A percentile compares a stretch with the other conserved stretches of the same genome.
Conservation (phyloP, 2,888 invertebrate genomes). For the Epirrita christyi region DNA sequence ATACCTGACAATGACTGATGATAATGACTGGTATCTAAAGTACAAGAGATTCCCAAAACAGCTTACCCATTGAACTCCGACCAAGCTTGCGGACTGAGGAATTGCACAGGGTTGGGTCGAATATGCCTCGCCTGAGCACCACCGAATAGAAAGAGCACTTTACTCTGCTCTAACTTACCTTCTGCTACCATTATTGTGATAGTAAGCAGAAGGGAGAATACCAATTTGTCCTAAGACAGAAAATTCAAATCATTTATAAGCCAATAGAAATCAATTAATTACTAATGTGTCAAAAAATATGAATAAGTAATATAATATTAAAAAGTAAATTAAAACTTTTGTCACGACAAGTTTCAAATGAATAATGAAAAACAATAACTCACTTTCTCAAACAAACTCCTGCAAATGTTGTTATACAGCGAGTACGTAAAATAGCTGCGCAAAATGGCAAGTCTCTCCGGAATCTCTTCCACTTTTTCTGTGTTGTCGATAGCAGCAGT, state of each 20-base stretch:
- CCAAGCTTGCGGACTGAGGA: slow-evolving; percentile 75
- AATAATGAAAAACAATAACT: slow-evolving; percentile 1
- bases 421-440: slow-evolving; percentile 94
- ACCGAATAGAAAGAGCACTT: slow-evolving; percentile 95
- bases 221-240: slow-evolving; percentile 90
- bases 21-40: no score
- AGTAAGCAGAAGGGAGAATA: slow-evolving; percentile 92
- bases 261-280: no score
- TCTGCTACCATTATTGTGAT: slow-evolving; percentile 88
- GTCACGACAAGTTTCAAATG: no score
- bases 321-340: no score
- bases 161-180: slow-evolving; percentile 83
- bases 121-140: slow-evolving; percentile 86
- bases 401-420: slow-evolving; percentile 95
- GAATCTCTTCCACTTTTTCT: slow-evolving; percentile 92
- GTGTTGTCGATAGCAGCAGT: slow-evolving; percentile 94
- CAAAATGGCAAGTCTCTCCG: slow-evolving; percentile 89
- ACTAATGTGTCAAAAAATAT: no score
- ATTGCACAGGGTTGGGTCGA: slow-evolving; percentile 65
- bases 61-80: slow-evolving; percentile 72
- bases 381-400: slow-evolving; percentile 96
- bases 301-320: no score
- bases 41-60: no score
- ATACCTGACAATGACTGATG: no score
- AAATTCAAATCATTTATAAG: no score